Conservation (phyloP, 2,888 invertebrate species). For the Scrobipalpa atriplicella region DNA sequence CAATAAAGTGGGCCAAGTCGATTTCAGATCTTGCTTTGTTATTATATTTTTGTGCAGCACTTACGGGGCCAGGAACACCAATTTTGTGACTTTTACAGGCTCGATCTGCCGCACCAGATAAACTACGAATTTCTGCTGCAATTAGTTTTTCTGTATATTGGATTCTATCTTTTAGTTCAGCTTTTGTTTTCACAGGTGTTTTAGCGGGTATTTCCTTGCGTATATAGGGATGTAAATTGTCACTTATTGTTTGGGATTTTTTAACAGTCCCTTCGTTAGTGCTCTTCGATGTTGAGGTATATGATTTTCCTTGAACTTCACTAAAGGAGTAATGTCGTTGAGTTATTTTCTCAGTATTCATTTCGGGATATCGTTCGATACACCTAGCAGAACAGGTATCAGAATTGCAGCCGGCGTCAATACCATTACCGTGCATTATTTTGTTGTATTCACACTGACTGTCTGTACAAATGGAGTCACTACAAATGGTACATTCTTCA, state of each 20-base stretch:
- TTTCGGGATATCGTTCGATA: slow-evolving; percentile 67
- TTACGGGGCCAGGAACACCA: slow-evolving; percentile 50
- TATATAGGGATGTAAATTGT: slow-evolving; percentile 78
- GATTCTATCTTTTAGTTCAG: slow-evolving; percentile 72
- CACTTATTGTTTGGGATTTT: slow-evolving; percentile 74
- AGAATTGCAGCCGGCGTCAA: slow-evolving; percentile 72
- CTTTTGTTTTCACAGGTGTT: slow-evolving; percentile 50
- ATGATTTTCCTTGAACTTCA: slow-evolving; percentile 72
- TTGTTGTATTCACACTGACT: slow-evolving; percentile 79
- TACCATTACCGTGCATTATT: slow-evolving; percentile 72
- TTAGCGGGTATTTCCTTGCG: slow-evolving; percentile 74
- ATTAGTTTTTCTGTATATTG: slow-evolving; percentile 77
- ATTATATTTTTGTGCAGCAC: slow-evolving; percentile 62
- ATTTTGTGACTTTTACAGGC: slow-evolving; percentile 66
- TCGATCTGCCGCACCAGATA: slow-evolving; percentile 58
- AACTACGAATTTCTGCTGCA: slow-evolving; percentile 75
- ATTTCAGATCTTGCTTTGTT: slow-evolving; percentile 84
- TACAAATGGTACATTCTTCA: slow-evolving; percentile 78
- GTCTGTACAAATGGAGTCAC: slow-evolving; percentile 78
- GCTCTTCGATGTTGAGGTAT: slow-evolving; percentile 55
- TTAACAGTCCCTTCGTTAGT: slow-evolving; percentile 67
- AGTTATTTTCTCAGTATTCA: slow-evolving; percentile 57
- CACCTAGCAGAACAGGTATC: slow-evolving; percentile 74
- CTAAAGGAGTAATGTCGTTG: slow-evolving; percentile 78
- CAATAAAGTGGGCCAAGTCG: slow-evolving; percentile 79